Evolutionary conservation across 1,140 invertebrate genomes (phyloP), one percentile per base, ranked within the genome.

Genomic region (Brachionus plicatilis): DNA sequence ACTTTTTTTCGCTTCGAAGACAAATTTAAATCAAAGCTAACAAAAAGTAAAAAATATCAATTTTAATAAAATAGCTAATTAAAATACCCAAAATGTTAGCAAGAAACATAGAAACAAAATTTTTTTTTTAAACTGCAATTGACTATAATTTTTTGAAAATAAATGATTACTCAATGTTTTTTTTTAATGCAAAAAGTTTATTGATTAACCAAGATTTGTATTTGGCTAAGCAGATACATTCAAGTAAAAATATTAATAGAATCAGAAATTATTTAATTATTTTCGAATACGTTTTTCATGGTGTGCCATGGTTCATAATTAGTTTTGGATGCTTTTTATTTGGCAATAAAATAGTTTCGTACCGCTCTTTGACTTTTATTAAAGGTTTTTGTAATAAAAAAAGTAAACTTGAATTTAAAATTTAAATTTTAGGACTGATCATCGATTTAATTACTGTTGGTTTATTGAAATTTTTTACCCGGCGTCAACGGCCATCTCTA

Each of bases 211-310:
- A 72, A 41, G 68, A 72, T 72, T 33, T 37, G 5, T 41, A 72
- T 37, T 37, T 72, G 12, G 68, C 68, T 7, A 72, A 72, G n/a
- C n/a, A 11, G 12, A 72, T 72, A 12, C 29, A 72, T 72, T 72
- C 37, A 12, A 72, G n/a, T 41, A 17, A 45, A 33, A 41, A 33
- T 17, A 72, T 72, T 41, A 4, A 17, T n/a, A 72, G 33, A 41
- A 2, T 72, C 4, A 33, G n/a, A 20, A 41, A 72, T 2, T 41
- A 72, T 17, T 43, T 72, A 7, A 17, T 72, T 41, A 72, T 72
- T n/a, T 72, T 72, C 33, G 68, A 72, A 7, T 72, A 72, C 68
- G 45, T 72, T 17, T 72, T 72, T 41, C 68, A 72, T 72, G 68
- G 68, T 29, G 68, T 72, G 8, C 68, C 68, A 72, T 72, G 68